phyloP scores from a whole-genome alignment of 2,797 vertebrate genomes.

The Perodicticus potto region DNA sequence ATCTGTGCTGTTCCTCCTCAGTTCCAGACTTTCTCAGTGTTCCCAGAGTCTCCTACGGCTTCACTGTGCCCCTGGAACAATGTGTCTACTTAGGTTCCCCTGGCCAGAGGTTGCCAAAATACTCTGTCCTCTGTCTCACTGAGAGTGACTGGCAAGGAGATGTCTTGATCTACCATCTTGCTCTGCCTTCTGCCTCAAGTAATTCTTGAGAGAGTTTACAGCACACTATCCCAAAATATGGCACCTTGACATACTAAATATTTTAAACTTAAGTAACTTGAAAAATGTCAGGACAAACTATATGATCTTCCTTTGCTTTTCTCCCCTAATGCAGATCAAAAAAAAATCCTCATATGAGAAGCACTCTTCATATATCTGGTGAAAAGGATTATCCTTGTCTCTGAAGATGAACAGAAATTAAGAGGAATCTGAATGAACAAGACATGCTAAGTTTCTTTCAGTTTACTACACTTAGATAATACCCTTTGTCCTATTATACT shows the following conservation, averaged over 20 bases:
- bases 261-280: neutral
- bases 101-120: too few species aligned
- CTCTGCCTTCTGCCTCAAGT: too few species aligned
- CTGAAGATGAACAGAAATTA: neutral
- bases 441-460: neutral
- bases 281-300: neutral
- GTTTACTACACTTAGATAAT: neutral
- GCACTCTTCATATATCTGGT: neutral
- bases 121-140: too few species aligned
- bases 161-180: too few species aligned
- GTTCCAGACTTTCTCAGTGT: too few species aligned
- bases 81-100: too few species aligned
- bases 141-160: too few species aligned
- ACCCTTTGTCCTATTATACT: neutral
- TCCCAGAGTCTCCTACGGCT: too few species aligned
- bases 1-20: too few species aligned
- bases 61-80: too few species aligned
- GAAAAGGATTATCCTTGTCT: neutral
- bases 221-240: neutral
- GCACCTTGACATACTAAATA: neutral
- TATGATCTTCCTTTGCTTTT: neutral
- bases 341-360: neutral
- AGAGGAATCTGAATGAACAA: neutral
- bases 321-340: neutral
- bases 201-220: neutral